phyloP scores from a whole-genome alignment of 2,797 vertebrate genomes.

The Pitangus sulphuratus region DNA sequence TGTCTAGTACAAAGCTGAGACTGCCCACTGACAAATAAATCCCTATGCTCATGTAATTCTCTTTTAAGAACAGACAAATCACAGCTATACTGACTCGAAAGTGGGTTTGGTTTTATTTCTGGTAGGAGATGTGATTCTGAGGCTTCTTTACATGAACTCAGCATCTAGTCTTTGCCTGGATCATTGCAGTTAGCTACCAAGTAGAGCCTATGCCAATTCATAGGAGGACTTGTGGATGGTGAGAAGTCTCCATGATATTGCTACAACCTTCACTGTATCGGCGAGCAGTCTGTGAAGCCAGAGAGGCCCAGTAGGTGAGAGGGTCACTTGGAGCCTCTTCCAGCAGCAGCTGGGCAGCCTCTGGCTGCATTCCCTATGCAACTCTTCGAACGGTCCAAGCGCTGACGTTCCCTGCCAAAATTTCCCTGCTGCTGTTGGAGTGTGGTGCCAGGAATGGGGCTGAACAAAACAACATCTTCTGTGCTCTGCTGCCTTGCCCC shows the following conservation, averaged over 20 bases:
- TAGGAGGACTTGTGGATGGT: not conserved
- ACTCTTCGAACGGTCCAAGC: not conserved
- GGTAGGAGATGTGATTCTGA: not conserved
- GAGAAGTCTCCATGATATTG: not conserved
- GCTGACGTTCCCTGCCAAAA: not conserved
- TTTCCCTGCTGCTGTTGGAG: not conserved
- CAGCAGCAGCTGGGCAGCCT: slow-evolving; percentile 31
- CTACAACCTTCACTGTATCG: not conserved
- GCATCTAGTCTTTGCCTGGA: not conserved
- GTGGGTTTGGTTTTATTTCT: not conserved
- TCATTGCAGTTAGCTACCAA: not conserved
- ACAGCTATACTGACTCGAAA: not conserved
- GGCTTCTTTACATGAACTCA: not conserved
- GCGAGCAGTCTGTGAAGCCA: not conserved
- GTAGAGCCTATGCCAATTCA: not conserved
- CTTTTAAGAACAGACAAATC: not conserved
- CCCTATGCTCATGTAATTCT: not conserved
- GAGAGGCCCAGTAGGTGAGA: not conserved
- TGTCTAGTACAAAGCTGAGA: slow-evolving; percentile 41
- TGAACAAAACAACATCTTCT: slow-evolving; percentile 5
- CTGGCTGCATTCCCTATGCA: not conserved
- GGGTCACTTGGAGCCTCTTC: not conserved
- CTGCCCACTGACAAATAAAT: slow-evolving; percentile 25
- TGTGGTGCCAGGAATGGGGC: not conserved
- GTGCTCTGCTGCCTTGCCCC: slow-evolving; percentile 2